phyloP scores from a whole-genome alignment of 2,888 invertebrate species.

The Pheosia tremula region DNA sequence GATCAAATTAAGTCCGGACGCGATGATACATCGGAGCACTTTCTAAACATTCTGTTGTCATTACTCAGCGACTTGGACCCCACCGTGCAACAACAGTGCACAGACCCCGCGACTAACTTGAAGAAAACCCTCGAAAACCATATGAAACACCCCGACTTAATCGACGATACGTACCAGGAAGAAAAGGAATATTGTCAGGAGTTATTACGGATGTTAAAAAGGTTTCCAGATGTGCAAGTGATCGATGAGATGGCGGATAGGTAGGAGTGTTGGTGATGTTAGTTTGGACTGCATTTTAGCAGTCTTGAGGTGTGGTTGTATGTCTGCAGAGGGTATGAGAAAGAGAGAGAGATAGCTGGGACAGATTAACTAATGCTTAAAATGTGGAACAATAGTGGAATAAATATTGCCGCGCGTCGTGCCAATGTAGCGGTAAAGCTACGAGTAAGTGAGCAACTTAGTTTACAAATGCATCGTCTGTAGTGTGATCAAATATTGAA shows the following conservation, averaged over 20 bases:
- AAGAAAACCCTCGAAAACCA: conserved; percentile 51
- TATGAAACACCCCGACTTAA: conserved; percentile 49
- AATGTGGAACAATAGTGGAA: too few relatives aligned
- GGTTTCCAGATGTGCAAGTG: conserved; percentile 21
- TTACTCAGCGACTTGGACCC: conserved; percentile 48
- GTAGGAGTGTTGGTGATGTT: conserved; percentile 32
- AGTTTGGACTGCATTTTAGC: too few relatives aligned
- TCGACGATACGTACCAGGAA: conserved; percentile 53
- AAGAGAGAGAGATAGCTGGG: too few relatives aligned
- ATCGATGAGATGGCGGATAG: conserved; percentile 57
- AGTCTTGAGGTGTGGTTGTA: too few relatives aligned
- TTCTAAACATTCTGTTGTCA: conserved; percentile 56
- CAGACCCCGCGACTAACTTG: conserved; percentile 48
- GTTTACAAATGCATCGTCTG: too few relatives aligned
- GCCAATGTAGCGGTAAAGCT: too few relatives aligned
- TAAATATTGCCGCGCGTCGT: too few relatives aligned
- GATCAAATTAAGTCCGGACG: conserved; percentile 48
- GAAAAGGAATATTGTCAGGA: conserved; percentile 61
- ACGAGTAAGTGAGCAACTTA: too few relatives aligned
- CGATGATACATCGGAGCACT: conserved; percentile 61
- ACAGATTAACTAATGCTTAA: too few relatives aligned
- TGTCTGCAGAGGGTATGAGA: too few relatives aligned
- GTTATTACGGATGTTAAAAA: conserved; percentile 44
- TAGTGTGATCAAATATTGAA: too few relatives aligned
- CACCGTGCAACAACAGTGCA: conserved; percentile 49